Evolutionary conservation across 92 coral and sea anemone genomes (phyloP).

Genomic region (Isaurus tuberculatus): DNA sequence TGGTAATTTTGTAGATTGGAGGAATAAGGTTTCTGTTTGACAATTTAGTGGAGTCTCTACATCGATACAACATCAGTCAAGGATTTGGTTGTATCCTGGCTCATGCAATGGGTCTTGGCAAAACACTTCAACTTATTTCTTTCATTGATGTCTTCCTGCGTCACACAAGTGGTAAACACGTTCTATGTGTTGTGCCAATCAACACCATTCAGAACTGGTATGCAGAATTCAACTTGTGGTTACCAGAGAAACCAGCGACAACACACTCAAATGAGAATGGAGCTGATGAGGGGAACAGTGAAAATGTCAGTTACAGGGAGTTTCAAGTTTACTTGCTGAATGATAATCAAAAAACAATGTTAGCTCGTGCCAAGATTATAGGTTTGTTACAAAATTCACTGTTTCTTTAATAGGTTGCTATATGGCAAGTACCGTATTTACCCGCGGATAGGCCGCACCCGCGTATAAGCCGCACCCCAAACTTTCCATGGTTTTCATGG

Average conservation of each 20-base stretch:
- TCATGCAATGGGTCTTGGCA: conserved; percentile 97
- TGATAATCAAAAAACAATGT: conserved; percentile 80
- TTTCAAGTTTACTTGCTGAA: conserved; percentile 81
- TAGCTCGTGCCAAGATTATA: conserved; percentile 85
- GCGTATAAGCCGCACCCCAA: too few relatives aligned
- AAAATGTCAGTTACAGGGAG: conserved; percentile 65
- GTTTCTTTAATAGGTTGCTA: background rate
- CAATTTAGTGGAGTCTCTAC: conserved; percentile 88
- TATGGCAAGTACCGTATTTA: background rate
- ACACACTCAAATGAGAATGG: conserved; percentile 43
- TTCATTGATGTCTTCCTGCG: conserved; percentile 88
- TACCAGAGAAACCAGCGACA: conserved; percentile 70
- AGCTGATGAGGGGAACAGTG: conserved; percentile 42
- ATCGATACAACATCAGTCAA: conserved; percentile 77
- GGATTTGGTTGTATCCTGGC: conserved; percentile 98
- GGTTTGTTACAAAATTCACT: conserved; percentile 59
- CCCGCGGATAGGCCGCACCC: too few relatives aligned
- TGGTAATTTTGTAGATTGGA: conserved; percentile 74
- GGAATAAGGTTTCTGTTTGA: conserved; percentile 95
- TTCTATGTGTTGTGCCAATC: conserved; percentile 91
- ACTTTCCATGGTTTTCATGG: too few relatives aligned
- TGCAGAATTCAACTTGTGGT: conserved; percentile 91
- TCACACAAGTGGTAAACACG: conserved; percentile 81
- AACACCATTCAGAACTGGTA: conserved; percentile 98
- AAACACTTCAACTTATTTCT: conserved; percentile 88